phyloP scores from a whole-genome alignment of 2,888 invertebrate genomes.

The Eristalinus sepulchralis region DNA sequence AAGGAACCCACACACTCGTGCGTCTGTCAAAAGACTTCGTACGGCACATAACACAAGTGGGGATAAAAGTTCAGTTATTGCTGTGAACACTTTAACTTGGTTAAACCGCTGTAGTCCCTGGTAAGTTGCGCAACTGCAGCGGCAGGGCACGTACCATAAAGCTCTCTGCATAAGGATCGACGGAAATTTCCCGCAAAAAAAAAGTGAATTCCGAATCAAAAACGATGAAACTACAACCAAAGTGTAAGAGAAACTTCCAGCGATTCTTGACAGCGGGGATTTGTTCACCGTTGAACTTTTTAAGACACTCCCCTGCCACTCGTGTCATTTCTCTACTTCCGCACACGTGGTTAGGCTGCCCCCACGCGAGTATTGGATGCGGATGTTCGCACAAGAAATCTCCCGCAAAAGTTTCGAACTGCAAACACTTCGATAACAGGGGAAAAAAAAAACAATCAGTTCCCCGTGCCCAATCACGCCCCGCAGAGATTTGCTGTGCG shows the following conservation, averaged over 20 bases:
- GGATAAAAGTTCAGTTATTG: neutral
- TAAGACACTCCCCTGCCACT: conserved; percentile 24
- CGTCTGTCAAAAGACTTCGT: neutral
- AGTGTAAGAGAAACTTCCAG: conserved; percentile 55
- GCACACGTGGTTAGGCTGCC: conserved; percentile 23
- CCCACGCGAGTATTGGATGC: neutral
- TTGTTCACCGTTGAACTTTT: conserved; percentile 67
- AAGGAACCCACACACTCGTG: neutral
- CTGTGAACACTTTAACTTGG: neutral
- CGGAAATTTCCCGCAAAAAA: conserved; percentile 6
- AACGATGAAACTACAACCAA: conserved; percentile 44
- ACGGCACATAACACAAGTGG: neutral
- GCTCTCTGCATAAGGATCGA: conserved; percentile 29
- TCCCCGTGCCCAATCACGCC: neutral
- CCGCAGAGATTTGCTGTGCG: conserved; percentile 45
- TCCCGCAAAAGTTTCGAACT: conserved; percentile 46
- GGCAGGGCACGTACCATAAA: conserved; percentile 56
- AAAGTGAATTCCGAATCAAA: neutral
- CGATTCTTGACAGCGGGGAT: conserved; percentile 65
- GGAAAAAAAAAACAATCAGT: neutral
- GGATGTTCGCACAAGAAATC: conserved; percentile 32
- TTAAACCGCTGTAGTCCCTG: neutral
- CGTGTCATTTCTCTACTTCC: conserved; percentile 41
- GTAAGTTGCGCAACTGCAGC: conserved; percentile 5
- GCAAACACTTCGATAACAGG: neutral